Evolutionary conservation across 2,888 invertebrate genomes (phyloP), one percentile per base, ranked within the genome.

Genomic region (Cheilosia vernalis): DNA sequence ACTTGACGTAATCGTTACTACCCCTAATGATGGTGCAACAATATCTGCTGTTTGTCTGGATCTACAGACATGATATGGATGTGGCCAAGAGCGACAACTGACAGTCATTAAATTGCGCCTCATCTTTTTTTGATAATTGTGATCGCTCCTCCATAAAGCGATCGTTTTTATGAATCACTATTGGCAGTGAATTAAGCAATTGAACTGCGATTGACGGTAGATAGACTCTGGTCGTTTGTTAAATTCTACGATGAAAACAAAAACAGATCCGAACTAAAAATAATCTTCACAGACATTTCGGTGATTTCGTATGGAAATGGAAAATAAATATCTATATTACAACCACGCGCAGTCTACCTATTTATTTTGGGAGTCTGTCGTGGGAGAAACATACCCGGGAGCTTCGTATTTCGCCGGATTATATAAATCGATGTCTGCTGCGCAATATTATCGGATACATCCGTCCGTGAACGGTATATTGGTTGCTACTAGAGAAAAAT

Each of bases 231-330:
- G 19, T 9, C 17, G 2, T 19, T n/a, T 47, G 7, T 17, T 47
- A 17, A 17, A 7, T 6, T 44, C 17, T 1, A 17, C n/a, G 17
- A 53, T n/a, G 24, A 30, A 27, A 63, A 27, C 15, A 27, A 21
- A 49, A 70, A 37, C 47, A 44, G 24, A 60, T 21, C 40, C 21
- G 21, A 51, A 60, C 19, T 60, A 49, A 37, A 70, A 60, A 70
- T 49, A 60, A 70, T 51, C 33, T 69, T 33, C 47, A 47, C 49
- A 60, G 33, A 47, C 56, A 60, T n/a, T 49, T 13, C 19, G n/a
- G 49, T 55, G 49, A 60, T 60, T 49, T 55, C 27, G 15, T 30
- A 55, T 13, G n/a, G 7, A 53, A 24, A n/a, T 30, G 9, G 9
- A 55, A 55, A 55, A 55, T 30, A 55, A 55, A 55, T 55, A 19